Evolutionary conservation across 2,888 invertebrate genomes (phyloP).

Genomic region (Protonemura montana): DNA sequence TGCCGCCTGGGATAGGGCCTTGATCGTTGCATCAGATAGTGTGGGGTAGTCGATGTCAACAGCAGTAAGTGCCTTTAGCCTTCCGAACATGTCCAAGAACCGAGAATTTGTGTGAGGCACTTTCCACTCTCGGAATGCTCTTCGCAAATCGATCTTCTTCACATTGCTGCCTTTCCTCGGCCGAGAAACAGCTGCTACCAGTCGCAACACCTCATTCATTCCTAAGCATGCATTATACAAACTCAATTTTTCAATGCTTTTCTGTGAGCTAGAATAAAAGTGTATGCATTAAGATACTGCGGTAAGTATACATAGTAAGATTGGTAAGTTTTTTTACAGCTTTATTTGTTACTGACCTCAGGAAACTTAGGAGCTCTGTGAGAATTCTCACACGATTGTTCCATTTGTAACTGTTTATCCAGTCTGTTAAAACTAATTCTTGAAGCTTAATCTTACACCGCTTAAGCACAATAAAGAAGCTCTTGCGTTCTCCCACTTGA

Average conservation of each 20-base stretch:
- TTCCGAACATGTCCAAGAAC: conserved; percentile 57
- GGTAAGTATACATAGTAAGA: too few species aligned
- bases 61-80: conserved; percentile 57
- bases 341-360: conserved; percentile 27
- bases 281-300: background rate
- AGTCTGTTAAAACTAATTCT: conserved; percentile 60
- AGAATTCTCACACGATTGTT: conserved; percentile 55
- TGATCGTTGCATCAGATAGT: conserved; percentile 58
- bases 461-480: conserved; percentile 57
- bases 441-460: conserved; percentile 60
- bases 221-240: conserved; percentile 61
- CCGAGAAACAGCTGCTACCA: conserved; percentile 58
- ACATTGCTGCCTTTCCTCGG: conserved; percentile 56
- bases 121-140: conserved; percentile 60
- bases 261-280: conserved; percentile 57
- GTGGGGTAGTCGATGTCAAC: conserved; percentile 62
- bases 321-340: too few species aligned
- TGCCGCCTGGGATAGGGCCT: conserved; percentile 56
- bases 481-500: conserved; percentile 44
- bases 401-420: conserved; percentile 61
- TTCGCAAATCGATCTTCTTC: conserved; percentile 59
- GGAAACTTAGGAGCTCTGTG: conserved; percentile 52
- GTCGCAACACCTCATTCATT: conserved; percentile 58
- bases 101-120: conserved; percentile 56
- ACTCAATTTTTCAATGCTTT: conserved; percentile 57